phyloP scores from a whole-genome alignment of 2,113 vertebrate species.

The Corydoras sp. region DNA sequence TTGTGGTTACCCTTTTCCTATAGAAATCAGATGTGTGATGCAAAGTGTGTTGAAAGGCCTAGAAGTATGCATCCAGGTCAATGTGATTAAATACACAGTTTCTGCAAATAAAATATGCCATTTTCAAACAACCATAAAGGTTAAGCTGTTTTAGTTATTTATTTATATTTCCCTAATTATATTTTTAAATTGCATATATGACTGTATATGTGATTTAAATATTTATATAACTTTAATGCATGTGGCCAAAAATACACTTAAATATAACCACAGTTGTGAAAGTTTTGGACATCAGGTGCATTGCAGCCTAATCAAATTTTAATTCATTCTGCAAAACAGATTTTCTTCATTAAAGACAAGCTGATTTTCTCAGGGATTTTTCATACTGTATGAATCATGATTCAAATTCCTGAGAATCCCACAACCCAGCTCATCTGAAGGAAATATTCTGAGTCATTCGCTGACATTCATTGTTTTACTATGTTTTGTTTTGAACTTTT shows the following conservation, averaged over 20 bases:
- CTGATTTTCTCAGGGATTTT: background rate
- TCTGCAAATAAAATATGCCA: no score
- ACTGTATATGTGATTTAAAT: no score
- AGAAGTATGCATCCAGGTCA: background rate
- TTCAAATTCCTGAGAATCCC: conserved; percentile 13
- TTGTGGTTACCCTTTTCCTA: conserved; percentile 36
- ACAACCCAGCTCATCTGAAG: background rate
- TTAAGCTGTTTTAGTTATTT: background rate
- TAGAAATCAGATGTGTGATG: conserved; percentile 15
- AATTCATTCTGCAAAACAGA: background rate
- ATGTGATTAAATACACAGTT: background rate
- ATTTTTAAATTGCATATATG: no score
- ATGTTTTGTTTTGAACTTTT: conserved; percentile 7
- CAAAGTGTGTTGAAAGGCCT: conserved; percentile 5
- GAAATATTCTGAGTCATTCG: conserved; percentile 6
- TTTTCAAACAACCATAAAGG: no score
- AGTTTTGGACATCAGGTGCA: background rate
- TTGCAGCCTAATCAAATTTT: background rate
- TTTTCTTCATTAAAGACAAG: background rate
- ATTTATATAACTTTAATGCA: no score
- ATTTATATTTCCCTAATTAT: background rate
- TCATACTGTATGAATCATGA: conserved; percentile 5
- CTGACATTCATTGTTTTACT: conserved; percentile 4
- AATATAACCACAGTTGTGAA: no score
- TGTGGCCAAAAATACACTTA: no score